Evolutionary conservation across 1,140 invertebrate genomes (phyloP), one percentile per base, ranked within the genome.

Genomic region (Drosophila pallidifrons): DNA sequence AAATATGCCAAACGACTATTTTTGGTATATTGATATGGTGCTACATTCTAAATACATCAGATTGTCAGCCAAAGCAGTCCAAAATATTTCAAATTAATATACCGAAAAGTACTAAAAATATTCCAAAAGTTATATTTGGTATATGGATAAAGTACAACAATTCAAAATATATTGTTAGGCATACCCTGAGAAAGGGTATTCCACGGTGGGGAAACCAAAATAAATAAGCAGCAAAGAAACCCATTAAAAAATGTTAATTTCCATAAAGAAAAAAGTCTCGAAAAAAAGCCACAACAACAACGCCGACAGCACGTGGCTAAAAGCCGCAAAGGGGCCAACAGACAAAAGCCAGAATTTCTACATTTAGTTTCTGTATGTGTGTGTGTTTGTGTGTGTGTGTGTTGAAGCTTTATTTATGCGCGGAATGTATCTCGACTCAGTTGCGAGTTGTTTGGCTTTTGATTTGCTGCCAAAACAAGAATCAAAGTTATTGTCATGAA

Each of bases 221-320:
- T 47, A 58, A 54, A 46, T 59, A 60, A 76, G 20, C 59, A 61
- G 11, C 30, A 30, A 52, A 81, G 65, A 81, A 86, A 86, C 45
- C 82, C 75, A 86, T 86, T 87, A 86, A 87, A 86, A 87, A 87
- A 86, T 86, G 82, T 86, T 81, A 87, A 86, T 86, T 86, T 86
- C 82, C 82, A 86, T 82, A 79, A 86, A 85, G 10, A 38, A 38
- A 38, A 38, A 38, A 79, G 79, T 73, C 35, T 32, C 52, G 28
- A 80, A 85, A 83, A 83, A 59, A 13, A 46, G 41, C 47, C 65
- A 46, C 45, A 16, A 15, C 15, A 46, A 47, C 46, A 20, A 16
- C 32, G 28, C 51, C 25, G 25, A 51, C 47, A 73, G 82, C 82
- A 85, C 82, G 82, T 85, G 82, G 82, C 79, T 64, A 86, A 81